phyloP scores from a whole-genome alignment of 2,888 invertebrate species.

The Drosophila lacicola region DNA sequence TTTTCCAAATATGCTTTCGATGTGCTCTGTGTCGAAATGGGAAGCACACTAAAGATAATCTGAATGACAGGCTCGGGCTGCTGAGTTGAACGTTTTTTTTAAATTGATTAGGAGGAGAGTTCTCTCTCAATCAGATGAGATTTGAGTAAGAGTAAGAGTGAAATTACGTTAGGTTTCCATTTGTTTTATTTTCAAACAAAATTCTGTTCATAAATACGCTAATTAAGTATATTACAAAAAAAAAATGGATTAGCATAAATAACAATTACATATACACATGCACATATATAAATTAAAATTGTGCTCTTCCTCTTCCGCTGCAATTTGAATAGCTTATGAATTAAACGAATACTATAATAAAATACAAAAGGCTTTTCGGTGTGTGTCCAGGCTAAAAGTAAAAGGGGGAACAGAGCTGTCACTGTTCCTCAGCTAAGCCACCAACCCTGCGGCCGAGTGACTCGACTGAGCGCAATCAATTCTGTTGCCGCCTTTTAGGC shows the following conservation, averaged over 20 bases:
- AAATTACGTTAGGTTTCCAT: neutral
- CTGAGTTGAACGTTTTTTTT: neutral
- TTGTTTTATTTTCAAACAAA: conserved; percentile 11
- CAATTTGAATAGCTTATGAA: conserved; percentile 36
- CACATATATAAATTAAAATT: conserved; percentile 31
- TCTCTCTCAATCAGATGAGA: no score
- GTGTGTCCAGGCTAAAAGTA: conserved; percentile 20
- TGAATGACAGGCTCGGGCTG: neutral
- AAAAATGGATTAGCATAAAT: conserved; percentile 22
- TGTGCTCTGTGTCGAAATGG: no score
- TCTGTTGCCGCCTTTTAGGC: conserved; percentile 19
- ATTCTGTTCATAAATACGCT: conserved; percentile 20
- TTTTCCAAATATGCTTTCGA: no score
- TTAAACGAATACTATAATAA: conserved; percentile 62
- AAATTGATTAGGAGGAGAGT: neutral
- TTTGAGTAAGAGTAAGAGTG: neutral
- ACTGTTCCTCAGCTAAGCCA: conserved; percentile 20
- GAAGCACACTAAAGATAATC: neutral
- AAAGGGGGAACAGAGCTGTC: conserved; percentile 28
- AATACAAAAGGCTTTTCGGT: conserved; percentile 55
- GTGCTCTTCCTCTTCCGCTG: conserved; percentile 22
- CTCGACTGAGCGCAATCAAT: no score
- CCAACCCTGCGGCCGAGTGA: neutral
- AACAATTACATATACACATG: conserved; percentile 33
- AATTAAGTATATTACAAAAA: conserved; percentile 15